Evolutionary conservation across 2,797 vertebrate genomes (phyloP).

Genomic region (Chrosomus eos): DNA sequence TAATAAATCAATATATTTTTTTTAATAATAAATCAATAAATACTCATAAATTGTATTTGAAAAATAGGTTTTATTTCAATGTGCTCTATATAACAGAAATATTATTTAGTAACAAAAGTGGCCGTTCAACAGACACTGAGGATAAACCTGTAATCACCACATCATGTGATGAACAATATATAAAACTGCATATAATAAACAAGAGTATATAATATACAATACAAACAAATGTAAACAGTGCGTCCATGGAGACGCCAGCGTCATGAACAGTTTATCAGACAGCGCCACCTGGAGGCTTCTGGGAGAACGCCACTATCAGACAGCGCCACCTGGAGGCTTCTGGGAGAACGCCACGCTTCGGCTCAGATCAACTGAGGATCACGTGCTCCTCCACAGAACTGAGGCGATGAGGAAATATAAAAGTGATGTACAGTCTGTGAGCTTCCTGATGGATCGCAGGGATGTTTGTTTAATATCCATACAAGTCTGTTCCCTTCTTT

Average conservation of each 20-base stretch:
- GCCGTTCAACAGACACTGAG: constrained; percentile 37
- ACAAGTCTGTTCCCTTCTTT: background rate
- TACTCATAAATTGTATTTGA: background rate
- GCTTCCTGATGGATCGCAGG: background rate
- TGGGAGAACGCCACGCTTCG: background rate
- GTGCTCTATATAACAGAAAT: background rate
- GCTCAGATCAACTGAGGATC: background rate
- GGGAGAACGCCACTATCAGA: background rate
- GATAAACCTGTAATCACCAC: background rate
- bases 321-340: constrained; percentile 43
- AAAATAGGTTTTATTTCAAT: constrained; percentile 34
- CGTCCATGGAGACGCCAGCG: constrained; percentile 36
- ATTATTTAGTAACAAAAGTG: constrained; percentile 38
- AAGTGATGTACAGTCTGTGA: background rate
- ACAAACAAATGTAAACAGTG: constrained; percentile 23
- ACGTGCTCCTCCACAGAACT: background rate
- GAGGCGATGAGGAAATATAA: no score
- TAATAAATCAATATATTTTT: background rate
- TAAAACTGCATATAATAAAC: background rate
- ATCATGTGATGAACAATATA: constrained; percentile 19
- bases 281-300: constrained; percentile 43
- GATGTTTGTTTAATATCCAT: background rate
- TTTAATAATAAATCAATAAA: background rate
- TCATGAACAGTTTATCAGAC: constrained; percentile 14
- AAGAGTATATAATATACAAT: background rate